Evolutionary conservation across 2,113 vertebrate species (phyloP), one percentile per base, ranked within the genome.

Genomic region (Todiramphus saurophagus): DNA sequence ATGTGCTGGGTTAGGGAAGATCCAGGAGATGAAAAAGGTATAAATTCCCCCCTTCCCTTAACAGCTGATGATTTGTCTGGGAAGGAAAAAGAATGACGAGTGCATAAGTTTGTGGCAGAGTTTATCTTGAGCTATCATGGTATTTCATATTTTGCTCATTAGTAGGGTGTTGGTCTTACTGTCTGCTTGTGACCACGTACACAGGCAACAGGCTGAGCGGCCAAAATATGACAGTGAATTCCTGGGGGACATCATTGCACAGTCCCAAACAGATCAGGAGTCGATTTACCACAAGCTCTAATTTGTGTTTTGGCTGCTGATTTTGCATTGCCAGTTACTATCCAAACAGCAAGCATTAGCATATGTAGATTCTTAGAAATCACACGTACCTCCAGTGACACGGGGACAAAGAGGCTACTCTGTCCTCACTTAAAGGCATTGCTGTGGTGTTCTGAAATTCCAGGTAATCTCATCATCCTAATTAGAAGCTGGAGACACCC

Each of bases 21-120:
- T 93, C 89, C 95, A 96, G 85, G 76, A 97, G 97, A 96, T 96
- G 92, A 94, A 95, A 93, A 96, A 94, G 93, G 95, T 97, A 95
- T 96, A 93, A 96, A 96, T 93, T 53, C 73, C 46, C 16, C 66
- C 44, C 62, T 93, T 67, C 70, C 53, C 67, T 28, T 83, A 95
- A 89, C 59, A 89, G 91, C 87, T 94, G 83, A 87, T 96, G 70
- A 85, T 93, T 93, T 93, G 83, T 96, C 87, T 94, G 59, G 66
- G 81, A 72, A 94, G 83, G 59, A 48, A 66, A 30, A 94, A 87
- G 76, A 91, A 51, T 7, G 5, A 48, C 0, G 50, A 83, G 60
- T 76, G 76, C 83, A 80, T 74, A 87, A 68, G 62, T 73, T 59
- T 74, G 87, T 96, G 79, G 88, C 60, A 85, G 82, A 91, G 83